Percentiles rank a stretch among this genome's conserved stretches.
phyloP scores from a whole-genome alignment of 2,888 invertebrate species.

The Endotricha flammealis region DNA sequence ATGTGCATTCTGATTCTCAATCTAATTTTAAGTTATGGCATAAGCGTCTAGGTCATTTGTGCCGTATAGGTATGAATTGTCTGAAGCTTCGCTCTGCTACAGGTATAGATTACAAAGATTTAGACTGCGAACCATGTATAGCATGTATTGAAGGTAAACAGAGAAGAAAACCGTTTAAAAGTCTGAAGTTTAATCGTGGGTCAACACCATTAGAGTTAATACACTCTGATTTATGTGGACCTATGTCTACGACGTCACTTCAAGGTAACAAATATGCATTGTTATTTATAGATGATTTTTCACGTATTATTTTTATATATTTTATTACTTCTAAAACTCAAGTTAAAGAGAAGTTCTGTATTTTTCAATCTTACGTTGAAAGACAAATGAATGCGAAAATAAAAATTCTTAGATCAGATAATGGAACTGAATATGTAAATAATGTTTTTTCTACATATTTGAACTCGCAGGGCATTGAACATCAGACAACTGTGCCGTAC shows the following conservation, averaged over 20 bases:
- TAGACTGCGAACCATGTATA: background rate
- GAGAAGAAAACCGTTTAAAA: background rate
- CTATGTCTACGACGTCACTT: slow-evolving; percentile 3
- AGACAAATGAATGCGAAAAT: slow-evolving; percentile 8
- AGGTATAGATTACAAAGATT: background rate
- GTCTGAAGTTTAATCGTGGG: background rate
- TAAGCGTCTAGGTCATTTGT: background rate
- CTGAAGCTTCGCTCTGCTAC: background rate
- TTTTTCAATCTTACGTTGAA: slow-evolving; percentile 11
- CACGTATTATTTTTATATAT: slow-evolving; percentile 7
- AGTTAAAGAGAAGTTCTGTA: slow-evolving; percentile 4
- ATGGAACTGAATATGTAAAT: slow-evolving; percentile 13
- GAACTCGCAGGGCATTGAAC: slow-evolving; percentile 5
- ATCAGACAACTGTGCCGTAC: slow-evolving; percentile 4
- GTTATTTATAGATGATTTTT: slow-evolving; percentile 7
- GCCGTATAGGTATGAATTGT: background rate
- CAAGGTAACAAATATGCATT: slow-evolving; percentile 8
- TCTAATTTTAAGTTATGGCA: background rate
- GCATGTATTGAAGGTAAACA: no score
- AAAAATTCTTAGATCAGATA: slow-evolving; percentile 8
- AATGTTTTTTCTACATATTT: slow-evolving; percentile 1
- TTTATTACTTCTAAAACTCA: slow-evolving; percentile 7
- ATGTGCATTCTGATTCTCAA: background rate
- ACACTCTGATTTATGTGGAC: slow-evolving; percentile 9
- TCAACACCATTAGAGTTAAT: background rate